Evolutionary conservation across 2,797 vertebrate species (phyloP).

Genomic region (Hydrophis major): DNA sequence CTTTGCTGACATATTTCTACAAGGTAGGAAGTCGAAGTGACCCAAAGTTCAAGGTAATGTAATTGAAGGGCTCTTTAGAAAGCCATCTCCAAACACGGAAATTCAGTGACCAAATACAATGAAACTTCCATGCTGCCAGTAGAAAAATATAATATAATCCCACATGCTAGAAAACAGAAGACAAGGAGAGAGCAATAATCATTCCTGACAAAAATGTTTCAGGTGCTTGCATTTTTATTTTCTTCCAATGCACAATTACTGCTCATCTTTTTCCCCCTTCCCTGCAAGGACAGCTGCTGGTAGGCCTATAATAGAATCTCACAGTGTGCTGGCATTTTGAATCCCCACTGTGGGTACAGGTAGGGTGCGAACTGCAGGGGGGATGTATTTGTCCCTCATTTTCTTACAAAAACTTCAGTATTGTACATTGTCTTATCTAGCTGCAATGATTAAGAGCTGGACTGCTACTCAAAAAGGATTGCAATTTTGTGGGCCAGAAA

Average conservation of each 20-base stretch:
- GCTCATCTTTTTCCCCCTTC: background rate
- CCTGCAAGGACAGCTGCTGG: constrained; percentile 11
- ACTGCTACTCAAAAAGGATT: background rate
- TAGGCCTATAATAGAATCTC: constrained; percentile 8
- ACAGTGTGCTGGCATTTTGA: background rate
- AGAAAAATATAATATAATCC: background rate
- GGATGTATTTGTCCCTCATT: constrained; percentile 15
- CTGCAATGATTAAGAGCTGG: background rate
- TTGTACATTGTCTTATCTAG: background rate
- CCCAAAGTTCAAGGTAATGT: background rate
- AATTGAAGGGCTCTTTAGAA: background rate
- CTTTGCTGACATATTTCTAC: background rate
- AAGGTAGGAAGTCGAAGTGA: background rate
- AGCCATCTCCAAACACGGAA: background rate
- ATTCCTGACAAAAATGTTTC: background rate
- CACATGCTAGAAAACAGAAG: background rate
- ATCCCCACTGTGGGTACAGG: background rate
- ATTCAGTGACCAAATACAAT: background rate
- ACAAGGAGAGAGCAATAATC: background rate
- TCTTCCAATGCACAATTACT: constrained; percentile 3
- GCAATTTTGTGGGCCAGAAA: background rate
- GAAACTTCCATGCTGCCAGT: background rate
- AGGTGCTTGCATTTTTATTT: background rate
- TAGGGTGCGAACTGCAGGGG: constrained; percentile 4
- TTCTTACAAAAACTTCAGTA: background rate